Evolutionary conservation across 2,113 vertebrate species (phyloP).

Genomic region (Rhodinocichla rosea): DNA sequence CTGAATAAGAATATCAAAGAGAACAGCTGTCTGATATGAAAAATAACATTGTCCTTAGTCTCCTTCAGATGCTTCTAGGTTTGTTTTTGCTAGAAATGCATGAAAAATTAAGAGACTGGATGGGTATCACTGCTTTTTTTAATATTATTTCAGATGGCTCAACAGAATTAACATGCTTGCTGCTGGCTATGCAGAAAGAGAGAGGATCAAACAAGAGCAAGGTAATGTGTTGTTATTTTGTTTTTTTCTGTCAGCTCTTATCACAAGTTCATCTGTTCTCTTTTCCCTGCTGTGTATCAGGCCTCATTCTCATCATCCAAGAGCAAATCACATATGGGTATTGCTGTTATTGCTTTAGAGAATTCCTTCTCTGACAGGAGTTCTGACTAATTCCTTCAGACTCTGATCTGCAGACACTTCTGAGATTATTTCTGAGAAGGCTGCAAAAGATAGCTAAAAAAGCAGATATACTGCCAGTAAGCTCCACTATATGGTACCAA

Average conservation of each 20-base stretch:
- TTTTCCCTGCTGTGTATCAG: not conserved
- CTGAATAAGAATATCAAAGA: constrained; percentile 31
- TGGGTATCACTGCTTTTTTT: constrained; percentile 40
- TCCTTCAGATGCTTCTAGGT: not conserved
- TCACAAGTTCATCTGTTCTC: not conserved
- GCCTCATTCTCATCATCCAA: not conserved
- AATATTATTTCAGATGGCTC: constrained; percentile 89
- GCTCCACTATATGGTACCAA: not conserved
- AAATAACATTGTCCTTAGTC: not conserved
- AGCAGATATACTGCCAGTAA: not conserved
- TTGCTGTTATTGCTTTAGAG: not conserved
- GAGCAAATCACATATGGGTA: not conserved
- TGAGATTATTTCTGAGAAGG: not conserved
- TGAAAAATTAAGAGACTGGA: not conserved
- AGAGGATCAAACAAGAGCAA: constrained; percentile 93
- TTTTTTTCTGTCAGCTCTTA: not conserved
- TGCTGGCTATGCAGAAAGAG: constrained; percentile 91
- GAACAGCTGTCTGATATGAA: constrained; percentile 15
- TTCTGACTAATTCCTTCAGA: not conserved
- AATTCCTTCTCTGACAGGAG: not conserved
- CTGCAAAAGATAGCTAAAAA: not conserved
- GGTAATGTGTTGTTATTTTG: constrained; percentile 73
- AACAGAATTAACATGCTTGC: constrained; percentile 96
- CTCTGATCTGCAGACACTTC: not conserved
- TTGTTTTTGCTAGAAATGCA: constrained; percentile 28